Base-by-base conservation (phyloP, 2,113 vertebrate species). In the Rhinopomastus cyanomelas region DNA sequence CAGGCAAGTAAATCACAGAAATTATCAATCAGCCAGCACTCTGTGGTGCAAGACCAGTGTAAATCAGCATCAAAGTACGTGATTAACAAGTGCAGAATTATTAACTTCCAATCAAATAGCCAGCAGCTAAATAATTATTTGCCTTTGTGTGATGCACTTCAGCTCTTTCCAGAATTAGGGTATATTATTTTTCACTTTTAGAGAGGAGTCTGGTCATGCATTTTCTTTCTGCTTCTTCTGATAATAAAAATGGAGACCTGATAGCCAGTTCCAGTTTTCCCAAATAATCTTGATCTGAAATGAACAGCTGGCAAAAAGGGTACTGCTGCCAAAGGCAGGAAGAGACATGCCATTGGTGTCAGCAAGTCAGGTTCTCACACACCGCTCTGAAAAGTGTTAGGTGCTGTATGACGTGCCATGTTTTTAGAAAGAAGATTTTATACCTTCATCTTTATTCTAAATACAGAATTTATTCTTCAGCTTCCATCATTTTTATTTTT, bases 1-100 rank as follows among this genome's bases (percentile, higher is more conserved):
- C 73, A 79, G 81, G 66, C 61, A 81, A 78, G 18, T 25, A 86
- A 94, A 85, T 42, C 23, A 66, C 49, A 81, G 85, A 86, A 93
- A 59, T 32, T 75, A 64, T 85, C 32, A 61, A 29, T 81, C 76
- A 52, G 6, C 73, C 76, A 81, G 26, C 73, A 76, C 46, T 79
- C 23, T 2, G 3, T 15, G 61, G 12, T 29, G 52, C 15, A 83
- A 84, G 55, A 76, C 71, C 49, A 42, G 9, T 37, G 36, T 75
- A 88, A 92, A 81, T n/a, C 57, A 72, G 36, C 29, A 84, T 48
- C 11, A 57, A 91, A 84, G 7, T 39, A 51, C 39, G 19, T 53
- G 66, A 75, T 84, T 93, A 78, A 67, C 34, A 68, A 79, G 65
- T 56, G 25, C 46, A 72, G 86, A 88, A 72, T 92, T 84, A 72